Evolutionary conservation across 2,113 vertebrate species (phyloP), one percentile per base, ranked within the genome.

Genomic region (Indicator maculatus): DNA sequence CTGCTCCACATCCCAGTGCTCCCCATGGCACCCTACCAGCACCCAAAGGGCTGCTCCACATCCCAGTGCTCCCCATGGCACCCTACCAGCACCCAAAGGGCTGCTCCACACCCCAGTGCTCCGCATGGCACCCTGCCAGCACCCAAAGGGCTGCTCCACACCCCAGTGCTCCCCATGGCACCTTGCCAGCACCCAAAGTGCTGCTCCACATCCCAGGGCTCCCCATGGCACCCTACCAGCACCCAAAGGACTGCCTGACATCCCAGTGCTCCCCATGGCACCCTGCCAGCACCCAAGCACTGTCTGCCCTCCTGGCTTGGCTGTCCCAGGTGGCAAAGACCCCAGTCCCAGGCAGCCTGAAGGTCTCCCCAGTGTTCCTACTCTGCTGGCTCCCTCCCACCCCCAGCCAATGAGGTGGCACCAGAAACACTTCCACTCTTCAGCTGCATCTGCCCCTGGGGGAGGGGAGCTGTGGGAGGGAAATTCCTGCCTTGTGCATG

Each of bases 171-270:
- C 56, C 41, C 41, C 64, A 7, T 6, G 1, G 7, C 47, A 6
- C 30, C n/a, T 66, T 11, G 19, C 39, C 55, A 31, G 55, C 33
- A 31, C 33, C 59, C 9, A 0, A 6, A 56, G 53, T 1, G 2
- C 59, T 13, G 39, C 38, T 21, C 70, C 47, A 4, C 1, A 0
- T 8, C 36, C 44, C 61, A 11, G 33, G 2, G 5, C 52, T 53
- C 65, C 14, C 41, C 41, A n/a, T n/a, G n/a, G n/a, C n/a, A n/a
- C n/a, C n/a, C n/a, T n/a, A n/a, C 14, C 55, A 31, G 55, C 33
- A 31, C 33, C 59, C 9, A 0, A 6, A 56, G 53, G 1, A 2
- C 59, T 13, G 39, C 38, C 21, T 63, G 39, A 4, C 1, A 0
- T 8, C 36, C 44, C 61, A 11, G 33, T 1, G 5, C 52, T 53